These are phyloP conservation scores for Actinostola sp. DNA, from an alignment of 92 coral and sea anemone genomes.

Conservation along the genomic window DNA sequence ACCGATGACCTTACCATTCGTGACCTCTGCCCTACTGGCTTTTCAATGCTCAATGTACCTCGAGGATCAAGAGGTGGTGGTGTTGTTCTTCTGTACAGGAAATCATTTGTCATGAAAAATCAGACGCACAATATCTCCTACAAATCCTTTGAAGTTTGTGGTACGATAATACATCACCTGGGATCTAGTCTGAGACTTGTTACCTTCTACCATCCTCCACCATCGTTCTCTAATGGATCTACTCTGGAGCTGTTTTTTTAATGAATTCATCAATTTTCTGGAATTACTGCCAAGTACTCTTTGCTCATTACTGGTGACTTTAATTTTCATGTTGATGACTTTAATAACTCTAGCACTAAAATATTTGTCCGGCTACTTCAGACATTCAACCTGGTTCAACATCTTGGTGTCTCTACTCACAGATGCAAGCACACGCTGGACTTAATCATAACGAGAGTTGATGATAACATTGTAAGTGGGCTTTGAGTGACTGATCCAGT, in stretches of 20 bases:
- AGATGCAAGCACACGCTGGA: slow-evolving; percentile 30
- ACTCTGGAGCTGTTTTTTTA: slow-evolving; percentile 17
- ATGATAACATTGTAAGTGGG: too few relatives aligned
- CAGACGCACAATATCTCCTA: slow-evolving; percentile 1
- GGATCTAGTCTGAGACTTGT: slow-evolving; percentile 10
- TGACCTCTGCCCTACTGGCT: slow-evolving; percentile 13
- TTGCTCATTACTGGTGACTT: slow-evolving; percentile 27
- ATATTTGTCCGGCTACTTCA: slow-evolving; percentile 7
- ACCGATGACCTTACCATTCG: slow-evolving; percentile 29
- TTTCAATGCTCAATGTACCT: slow-evolving; percentile 20
- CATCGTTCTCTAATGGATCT: slow-evolving; percentile 16
- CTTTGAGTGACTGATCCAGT: too few relatives aligned
- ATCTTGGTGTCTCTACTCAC: slow-evolving; percentile 30
- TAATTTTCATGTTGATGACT: slow-evolving; percentile 35
- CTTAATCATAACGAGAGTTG: slow-evolving; percentile 16
- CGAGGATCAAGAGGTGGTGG: slow-evolving; percentile 44
- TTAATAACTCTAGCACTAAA: neutral
- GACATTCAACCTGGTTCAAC: slow-evolving; percentile 21
- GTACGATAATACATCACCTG: too few relatives aligned
- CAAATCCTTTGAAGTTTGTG: slow-evolving; percentile 24
- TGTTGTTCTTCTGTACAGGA: slow-evolving; percentile 21
- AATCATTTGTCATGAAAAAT: slow-evolving; percentile 12
- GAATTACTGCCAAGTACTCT: slow-evolving; percentile 20
- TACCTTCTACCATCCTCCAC: slow-evolving; percentile 40
- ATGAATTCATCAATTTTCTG: slow-evolving; percentile 18